phyloP scores from a whole-genome alignment of 2,113 vertebrate genomes.

The Orycteropus afer region DNA sequence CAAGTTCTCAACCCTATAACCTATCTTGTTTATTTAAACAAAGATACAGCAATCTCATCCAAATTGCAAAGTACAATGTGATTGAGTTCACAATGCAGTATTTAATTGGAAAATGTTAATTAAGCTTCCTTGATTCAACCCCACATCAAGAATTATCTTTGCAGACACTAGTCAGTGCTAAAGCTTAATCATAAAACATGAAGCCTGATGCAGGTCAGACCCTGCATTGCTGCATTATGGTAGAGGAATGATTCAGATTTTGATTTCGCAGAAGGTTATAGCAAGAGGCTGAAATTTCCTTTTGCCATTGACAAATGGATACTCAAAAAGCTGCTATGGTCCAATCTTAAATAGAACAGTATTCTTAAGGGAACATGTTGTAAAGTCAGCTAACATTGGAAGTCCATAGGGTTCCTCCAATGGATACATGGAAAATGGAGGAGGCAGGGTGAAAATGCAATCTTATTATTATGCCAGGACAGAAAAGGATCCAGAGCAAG shows the following conservation, averaged over 20 bases:
- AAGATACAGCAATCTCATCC: slow-evolving; percentile 57
- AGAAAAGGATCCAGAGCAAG: slow-evolving; percentile 45
- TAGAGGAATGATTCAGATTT: slow-evolving; percentile 50
- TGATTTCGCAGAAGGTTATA: slow-evolving; percentile 45
- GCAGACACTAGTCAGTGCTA: slow-evolving; percentile 12
- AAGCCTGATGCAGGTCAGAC: slow-evolving; percentile 34
- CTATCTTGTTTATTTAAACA: slow-evolving; percentile 61
- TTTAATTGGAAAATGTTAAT: slow-evolving; percentile 73
- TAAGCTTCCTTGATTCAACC: slow-evolving; percentile 53
- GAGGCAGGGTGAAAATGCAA: not conserved
- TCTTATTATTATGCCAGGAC: slow-evolving; percentile 36
- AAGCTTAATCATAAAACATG: slow-evolving; percentile 39
- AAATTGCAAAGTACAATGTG: slow-evolving; percentile 38
- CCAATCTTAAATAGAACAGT: slow-evolving; percentile 32
- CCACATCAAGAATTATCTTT: slow-evolving; percentile 49
- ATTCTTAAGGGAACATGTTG: slow-evolving; percentile 40
- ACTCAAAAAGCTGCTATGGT: slow-evolving; percentile 38
- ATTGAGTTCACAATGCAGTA: slow-evolving; percentile 48
- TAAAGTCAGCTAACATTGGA: slow-evolving; percentile 15
- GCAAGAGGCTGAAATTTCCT: slow-evolving; percentile 38
- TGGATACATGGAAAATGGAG: not conserved
- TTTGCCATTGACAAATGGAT: slow-evolving; percentile 43
- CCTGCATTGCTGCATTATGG: not conserved
- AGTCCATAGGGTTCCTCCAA: slow-evolving; percentile 13
- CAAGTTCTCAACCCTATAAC: slow-evolving; percentile 12